Evolutionary conservation across 1,140 invertebrate genomes (phyloP).

Genomic region (Plectus sambesii): DNA sequence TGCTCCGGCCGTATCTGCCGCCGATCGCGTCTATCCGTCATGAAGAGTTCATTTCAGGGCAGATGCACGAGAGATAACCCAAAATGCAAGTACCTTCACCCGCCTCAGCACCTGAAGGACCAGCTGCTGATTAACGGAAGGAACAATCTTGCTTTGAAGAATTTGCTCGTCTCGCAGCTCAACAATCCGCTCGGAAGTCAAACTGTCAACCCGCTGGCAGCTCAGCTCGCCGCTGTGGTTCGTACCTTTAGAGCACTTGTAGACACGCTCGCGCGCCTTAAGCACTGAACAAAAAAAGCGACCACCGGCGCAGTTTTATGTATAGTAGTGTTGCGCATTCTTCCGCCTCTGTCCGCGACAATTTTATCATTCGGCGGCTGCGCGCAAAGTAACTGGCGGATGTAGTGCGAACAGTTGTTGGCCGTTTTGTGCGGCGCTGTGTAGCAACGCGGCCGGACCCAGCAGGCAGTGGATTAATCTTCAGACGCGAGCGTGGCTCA

Average conservation of each 20-base stretch:
- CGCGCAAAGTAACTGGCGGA: too few relatives aligned
- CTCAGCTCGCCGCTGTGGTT: constrained; percentile 3
- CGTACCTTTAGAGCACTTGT: constrained; percentile 11
- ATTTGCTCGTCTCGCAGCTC: constrained; percentile 33
- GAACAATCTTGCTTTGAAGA: constrained; percentile 91
- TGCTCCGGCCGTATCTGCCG: constrained; percentile 4
- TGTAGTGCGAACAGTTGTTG: too few relatives aligned
- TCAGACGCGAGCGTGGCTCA: too few relatives aligned
- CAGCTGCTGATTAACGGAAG: constrained; percentile 97
- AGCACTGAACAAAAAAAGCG: too few relatives aligned
- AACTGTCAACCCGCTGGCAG: constrained; percentile 7
- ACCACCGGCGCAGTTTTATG: too few relatives aligned
- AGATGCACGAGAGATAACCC: constrained; percentile 99
- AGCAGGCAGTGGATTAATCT: too few relatives aligned
- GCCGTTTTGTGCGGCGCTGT: too few relatives aligned
- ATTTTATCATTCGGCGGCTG: too few relatives aligned
- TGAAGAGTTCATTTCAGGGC: constrained; percentile 60
- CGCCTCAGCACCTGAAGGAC: constrained; percentile 97
- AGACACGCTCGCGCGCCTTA: constrained; percentile 26
- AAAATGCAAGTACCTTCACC: constrained; percentile 99
- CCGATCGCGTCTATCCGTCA: background rate
- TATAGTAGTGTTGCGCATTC: constrained; percentile 20
- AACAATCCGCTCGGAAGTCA: background rate
- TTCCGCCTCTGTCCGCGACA: too few relatives aligned
- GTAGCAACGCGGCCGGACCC: too few relatives aligned